These are phyloP conservation scores for Marisa cornuarietis DNA, from an alignment of 1,140 invertebrate genomes.

Conservation along the genomic window DNA sequence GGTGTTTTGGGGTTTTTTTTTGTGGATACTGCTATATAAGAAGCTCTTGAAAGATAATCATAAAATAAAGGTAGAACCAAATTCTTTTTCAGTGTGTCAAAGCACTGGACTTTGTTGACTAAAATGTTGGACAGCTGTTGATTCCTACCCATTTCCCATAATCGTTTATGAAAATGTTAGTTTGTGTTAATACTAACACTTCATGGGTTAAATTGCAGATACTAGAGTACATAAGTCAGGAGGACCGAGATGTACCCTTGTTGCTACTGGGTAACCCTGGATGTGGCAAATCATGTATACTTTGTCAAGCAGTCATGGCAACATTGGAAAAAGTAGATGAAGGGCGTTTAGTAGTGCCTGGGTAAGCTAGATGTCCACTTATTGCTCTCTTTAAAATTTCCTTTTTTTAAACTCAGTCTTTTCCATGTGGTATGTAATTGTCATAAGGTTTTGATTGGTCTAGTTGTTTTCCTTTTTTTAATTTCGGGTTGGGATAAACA, in stretches of 20 bases:
- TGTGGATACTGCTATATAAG: too few species aligned
- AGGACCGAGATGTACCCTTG: slow-evolving; percentile 59
- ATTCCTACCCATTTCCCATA: too few species aligned
- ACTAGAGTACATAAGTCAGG: slow-evolving; percentile 56
- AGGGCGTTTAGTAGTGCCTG: slow-evolving; percentile 34
- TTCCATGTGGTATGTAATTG: not conserved
- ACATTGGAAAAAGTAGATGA: slow-evolving; percentile 42
- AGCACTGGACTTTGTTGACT: too few species aligned
- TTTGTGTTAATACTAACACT: not conserved
- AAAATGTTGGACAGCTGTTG: too few species aligned
- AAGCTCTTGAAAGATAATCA: too few species aligned
- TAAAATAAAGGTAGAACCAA: too few species aligned
- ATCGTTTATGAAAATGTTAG: too few species aligned
- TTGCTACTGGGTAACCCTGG: slow-evolving; percentile 57
- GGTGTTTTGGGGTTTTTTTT: too few species aligned
- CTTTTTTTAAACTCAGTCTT: not conserved
- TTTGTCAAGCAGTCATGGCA: slow-evolving; percentile 52
- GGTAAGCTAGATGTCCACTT: slow-evolving; percentile 32
- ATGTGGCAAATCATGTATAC: slow-evolving; percentile 57
- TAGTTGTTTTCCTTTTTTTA: too few species aligned
- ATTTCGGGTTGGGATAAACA: too few species aligned
- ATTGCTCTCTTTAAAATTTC: not conserved
- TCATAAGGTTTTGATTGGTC: too few species aligned
- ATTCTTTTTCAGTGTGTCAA: too few species aligned
- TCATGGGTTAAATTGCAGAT: slow-evolving; percentile 43